Evolutionary conservation across 2,113 vertebrate species (phyloP), one percentile per base, ranked within the genome.

Genomic region (Brachyhypopomus occidentalis): DNA sequence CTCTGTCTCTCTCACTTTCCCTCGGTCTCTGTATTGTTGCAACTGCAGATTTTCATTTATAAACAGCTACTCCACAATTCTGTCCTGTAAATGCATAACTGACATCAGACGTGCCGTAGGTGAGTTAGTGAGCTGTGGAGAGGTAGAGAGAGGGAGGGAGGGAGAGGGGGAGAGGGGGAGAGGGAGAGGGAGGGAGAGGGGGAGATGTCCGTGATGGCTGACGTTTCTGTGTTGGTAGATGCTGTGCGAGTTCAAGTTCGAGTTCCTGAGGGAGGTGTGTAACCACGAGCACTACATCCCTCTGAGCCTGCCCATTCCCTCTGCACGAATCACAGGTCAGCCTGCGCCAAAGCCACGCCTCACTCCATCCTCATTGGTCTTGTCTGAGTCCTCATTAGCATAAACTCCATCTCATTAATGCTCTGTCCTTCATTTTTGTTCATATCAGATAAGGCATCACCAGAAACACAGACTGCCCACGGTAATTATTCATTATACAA

Each of bases 201-300:
- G 9, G 12, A 45, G 17, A 48, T 22, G 38, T 6, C 48, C 7
- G 30, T 22, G 22, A 22, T 74, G 52, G 20, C 27, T 45, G 5
- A 16, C 66, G 19, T 72, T 8, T 87, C 83, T 3, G 45, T 88
- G 83, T 91, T 17, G 4, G 9, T 86, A 99, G 98, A 92, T 90
- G 58, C 88, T 98, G 85, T 96, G 94, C 84, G 96, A 96, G 83
- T 94, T 96, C 88, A 99, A 98, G 88, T 99, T 98, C 90, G 98
- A 98, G 74, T 99, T 98, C 88, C 92, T 99, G 78, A 95, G 96
- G 91, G 97, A 99, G 88, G 95, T 98, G 73, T 99, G 98, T 84
- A 97, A 97, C 84, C 94, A 98, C 0, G 98, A 98, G 83, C 97
- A 99, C 88, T 98, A 97, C 83, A 96, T 98, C 79, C 96, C 96